A percentile compares a stretch with the other conserved stretches of the same genome.
Conservation (phyloP, 2,113 vertebrate genomes). For the Mesoclemmys tuberculata region DNA sequence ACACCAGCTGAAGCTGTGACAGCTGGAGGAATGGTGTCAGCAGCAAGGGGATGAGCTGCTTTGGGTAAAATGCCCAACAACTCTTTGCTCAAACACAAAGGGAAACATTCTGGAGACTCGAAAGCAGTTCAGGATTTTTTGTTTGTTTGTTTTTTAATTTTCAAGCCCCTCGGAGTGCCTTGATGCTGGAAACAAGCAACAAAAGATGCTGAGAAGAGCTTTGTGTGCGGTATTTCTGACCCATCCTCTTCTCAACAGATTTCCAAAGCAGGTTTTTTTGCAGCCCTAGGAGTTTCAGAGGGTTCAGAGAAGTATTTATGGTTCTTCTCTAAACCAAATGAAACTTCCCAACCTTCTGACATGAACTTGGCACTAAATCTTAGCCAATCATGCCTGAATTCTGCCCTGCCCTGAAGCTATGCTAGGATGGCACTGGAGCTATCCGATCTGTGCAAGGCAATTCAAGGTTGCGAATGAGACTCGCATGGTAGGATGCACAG, state of each 20-base stretch:
- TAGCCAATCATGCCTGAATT: background rate
- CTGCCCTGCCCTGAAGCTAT: background rate
- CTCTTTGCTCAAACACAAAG: slow-evolving; percentile 11
- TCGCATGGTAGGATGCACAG: background rate
- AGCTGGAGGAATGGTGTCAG: background rate
- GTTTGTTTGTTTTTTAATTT: background rate
- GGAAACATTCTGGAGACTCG: background rate
- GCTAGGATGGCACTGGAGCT: background rate
- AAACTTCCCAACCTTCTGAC: background rate
- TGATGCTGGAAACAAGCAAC: background rate
- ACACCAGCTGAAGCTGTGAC: slow-evolving; percentile 5
- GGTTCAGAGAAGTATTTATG: background rate
- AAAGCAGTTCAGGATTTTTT: background rate
- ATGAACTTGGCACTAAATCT: background rate
- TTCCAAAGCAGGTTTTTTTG: background rate
- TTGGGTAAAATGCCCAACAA: background rate
- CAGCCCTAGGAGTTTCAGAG: background rate
- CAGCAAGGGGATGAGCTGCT: background rate
- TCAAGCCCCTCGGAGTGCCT: background rate
- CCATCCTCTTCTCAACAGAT: background rate
- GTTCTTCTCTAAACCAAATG: background rate
- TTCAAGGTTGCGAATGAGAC: background rate
- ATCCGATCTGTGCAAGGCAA: background rate
- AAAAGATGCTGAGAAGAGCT: rapidly evolving
- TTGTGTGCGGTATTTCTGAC: background rate